Evolutionary conservation across 2,113 vertebrate species (phyloP).

Genomic region (Rhabdomys dilectus): DNA sequence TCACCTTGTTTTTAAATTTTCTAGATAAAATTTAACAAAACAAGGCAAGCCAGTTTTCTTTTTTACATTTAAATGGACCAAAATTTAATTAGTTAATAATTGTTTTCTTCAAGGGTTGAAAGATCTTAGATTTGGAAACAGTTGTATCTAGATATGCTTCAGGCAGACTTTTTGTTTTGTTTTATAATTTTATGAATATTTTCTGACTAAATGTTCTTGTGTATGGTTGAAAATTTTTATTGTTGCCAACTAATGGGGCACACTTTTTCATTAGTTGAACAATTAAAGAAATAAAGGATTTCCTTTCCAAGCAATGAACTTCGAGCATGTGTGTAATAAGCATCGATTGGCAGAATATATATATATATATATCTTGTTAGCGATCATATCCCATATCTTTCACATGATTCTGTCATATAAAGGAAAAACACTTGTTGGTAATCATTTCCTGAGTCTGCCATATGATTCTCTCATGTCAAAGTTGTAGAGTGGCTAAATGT

Average conservation of each 20-base stretch:
- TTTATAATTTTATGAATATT: background rate
- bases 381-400: background rate
- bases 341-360: accelerated
- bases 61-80: background rate
- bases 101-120: background rate
- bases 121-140: background rate
- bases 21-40: background rate
- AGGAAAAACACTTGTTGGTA: background rate
- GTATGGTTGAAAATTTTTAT: background rate
- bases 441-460: background rate
- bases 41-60: background rate
- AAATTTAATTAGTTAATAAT: background rate
- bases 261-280: background rate
- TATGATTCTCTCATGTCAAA: background rate
- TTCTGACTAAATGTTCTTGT: background rate
- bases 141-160: background rate
- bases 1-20: background rate
- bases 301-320: background rate
- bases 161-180: background rate
- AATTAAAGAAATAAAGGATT: background rate
- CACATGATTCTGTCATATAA: background rate
- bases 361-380: background rate
- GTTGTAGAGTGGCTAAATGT: background rate
- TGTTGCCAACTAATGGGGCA: background rate
- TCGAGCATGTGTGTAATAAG: accelerated